phyloP scores from a whole-genome alignment of 1,140 invertebrate genomes.

The Drosophila leontia region DNA sequence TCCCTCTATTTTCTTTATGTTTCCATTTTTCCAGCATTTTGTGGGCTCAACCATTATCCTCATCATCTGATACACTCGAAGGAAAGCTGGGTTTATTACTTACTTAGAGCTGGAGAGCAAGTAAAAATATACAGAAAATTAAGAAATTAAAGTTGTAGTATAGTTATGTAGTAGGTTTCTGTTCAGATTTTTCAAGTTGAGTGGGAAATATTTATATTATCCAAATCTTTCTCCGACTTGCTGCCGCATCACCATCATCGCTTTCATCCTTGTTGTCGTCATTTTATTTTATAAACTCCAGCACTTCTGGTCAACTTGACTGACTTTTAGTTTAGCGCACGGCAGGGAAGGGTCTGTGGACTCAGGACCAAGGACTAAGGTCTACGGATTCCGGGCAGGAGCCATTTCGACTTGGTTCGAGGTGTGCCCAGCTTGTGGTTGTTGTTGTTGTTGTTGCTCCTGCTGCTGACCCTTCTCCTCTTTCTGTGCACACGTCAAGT shows the following conservation, averaged over 20 bases:
- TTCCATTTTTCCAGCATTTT: conserved; percentile 50
- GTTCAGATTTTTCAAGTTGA: not conserved
- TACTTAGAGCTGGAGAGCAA: not conserved
- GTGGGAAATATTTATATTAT: no score
- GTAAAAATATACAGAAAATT: not conserved
- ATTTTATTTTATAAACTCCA: conserved; percentile 81
- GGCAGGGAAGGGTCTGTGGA: conserved; percentile 5
- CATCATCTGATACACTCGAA: conserved; percentile 1
- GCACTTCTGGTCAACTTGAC: conserved; percentile 82
- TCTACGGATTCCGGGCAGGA: not conserved
- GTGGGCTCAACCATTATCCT: conserved; percentile 9
- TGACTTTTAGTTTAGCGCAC: conserved; percentile 68
- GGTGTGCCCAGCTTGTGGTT: conserved; percentile 72
- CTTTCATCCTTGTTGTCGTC: conserved; percentile 56
- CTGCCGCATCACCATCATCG: not conserved
- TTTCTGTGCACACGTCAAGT: conserved; percentile 69
- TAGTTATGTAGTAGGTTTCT: no score
- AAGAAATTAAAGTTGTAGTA: not conserved
- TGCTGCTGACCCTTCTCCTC: conserved; percentile 25
- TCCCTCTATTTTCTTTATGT: conserved; percentile 64
- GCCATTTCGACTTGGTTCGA: conserved; percentile 30
- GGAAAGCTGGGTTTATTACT: not conserved
- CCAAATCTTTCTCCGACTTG: not conserved
- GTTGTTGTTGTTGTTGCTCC: conserved; percentile 2
- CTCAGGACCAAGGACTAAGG: conserved; percentile 9